Evolutionary conservation across 2,888 invertebrate species (phyloP).

Genomic region (Eudasyphora cyanicolor): DNA sequence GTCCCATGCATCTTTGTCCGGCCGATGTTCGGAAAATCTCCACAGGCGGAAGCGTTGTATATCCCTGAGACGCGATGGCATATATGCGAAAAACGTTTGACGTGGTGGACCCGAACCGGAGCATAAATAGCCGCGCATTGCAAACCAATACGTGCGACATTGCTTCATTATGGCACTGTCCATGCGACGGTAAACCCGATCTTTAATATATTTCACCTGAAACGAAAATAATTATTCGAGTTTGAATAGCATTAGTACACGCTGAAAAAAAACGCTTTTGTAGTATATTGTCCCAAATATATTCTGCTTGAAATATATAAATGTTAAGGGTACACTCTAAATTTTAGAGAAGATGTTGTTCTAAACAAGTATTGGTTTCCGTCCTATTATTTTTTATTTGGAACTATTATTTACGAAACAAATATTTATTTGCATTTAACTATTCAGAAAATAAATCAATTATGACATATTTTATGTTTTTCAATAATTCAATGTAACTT

Average conservation of each 20-base stretch:
- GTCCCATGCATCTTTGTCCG: constrained; percentile 48
- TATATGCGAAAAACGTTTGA: constrained; percentile 74
- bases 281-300: no score
- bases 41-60: constrained; percentile 65
- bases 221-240: constrained; percentile 10
- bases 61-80: constrained; percentile 70
- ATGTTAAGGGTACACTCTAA: no score
- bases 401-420: no score
- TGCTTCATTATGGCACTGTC: constrained; percentile 69
- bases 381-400: no score
- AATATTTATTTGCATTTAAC: no score
- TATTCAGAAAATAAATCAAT: no score
- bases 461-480: background rate
- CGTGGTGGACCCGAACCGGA: constrained; percentile 63
- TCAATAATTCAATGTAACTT: no score
- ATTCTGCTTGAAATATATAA: no score
- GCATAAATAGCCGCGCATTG: constrained; percentile 71
- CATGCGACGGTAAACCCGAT: constrained; percentile 66
- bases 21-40: constrained; percentile 58
- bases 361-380: no score
- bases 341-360: no score
- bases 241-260: no score
- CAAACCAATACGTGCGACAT: constrained; percentile 71
- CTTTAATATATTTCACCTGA: constrained; percentile 61
- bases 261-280: no score